Percentiles rank a stretch among this genome's conserved stretches.
Evolutionary conservation across 2,888 invertebrate genomes (phyloP).

Genomic region (Hecatera dysodea): DNA sequence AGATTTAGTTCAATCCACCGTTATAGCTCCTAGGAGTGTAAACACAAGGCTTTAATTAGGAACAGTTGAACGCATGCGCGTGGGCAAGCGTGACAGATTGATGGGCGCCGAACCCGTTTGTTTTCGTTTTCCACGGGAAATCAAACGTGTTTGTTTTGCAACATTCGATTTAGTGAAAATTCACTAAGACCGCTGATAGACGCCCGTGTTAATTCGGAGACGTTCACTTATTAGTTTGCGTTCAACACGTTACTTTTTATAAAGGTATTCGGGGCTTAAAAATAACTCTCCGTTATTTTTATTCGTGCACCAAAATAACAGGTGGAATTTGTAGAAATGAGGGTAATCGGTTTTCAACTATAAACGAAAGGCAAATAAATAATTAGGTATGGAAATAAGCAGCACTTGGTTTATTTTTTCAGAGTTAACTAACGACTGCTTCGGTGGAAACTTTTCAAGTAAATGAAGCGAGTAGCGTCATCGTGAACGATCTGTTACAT

Average conservation of each 20-base stretch:
- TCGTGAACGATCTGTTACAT: conserved; percentile 42
- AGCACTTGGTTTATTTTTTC: conserved; percentile 45
- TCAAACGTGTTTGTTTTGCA: conserved; percentile 83
- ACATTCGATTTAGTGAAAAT: conserved; percentile 85
- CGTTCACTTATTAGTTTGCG: conserved; percentile 69
- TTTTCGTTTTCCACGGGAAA: conserved; percentile 62
- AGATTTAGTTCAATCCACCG: conserved; percentile 82
- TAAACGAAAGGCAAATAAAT: conserved; percentile 43
- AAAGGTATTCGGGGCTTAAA: conserved; percentile 64
- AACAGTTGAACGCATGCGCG: conserved; percentile 80
- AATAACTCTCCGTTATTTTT: conserved; percentile 65
- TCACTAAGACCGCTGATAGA: conserved; percentile 83
- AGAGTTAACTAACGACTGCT: conserved; percentile 39
- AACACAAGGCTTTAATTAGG: conserved; percentile 87
- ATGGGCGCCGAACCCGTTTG: conserved; percentile 74
- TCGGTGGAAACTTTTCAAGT: conserved; percentile 54
- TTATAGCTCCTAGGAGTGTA: conserved; percentile 84
- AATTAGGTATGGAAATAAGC: conserved; percentile 49
- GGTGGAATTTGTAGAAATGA: conserved; percentile 47
- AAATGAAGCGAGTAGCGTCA: conserved; percentile 29
- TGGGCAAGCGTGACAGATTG: conserved; percentile 83
- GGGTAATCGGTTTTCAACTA: conserved; percentile 49
- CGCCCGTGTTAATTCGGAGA: conserved; percentile 77
- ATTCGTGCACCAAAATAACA: conserved; percentile 52
- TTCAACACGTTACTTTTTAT: conserved; percentile 42